Evolutionary conservation across 2,113 vertebrate species (phyloP), one percentile per base, ranked within the genome.

Genomic region (Hemicordylus capensis): DNA sequence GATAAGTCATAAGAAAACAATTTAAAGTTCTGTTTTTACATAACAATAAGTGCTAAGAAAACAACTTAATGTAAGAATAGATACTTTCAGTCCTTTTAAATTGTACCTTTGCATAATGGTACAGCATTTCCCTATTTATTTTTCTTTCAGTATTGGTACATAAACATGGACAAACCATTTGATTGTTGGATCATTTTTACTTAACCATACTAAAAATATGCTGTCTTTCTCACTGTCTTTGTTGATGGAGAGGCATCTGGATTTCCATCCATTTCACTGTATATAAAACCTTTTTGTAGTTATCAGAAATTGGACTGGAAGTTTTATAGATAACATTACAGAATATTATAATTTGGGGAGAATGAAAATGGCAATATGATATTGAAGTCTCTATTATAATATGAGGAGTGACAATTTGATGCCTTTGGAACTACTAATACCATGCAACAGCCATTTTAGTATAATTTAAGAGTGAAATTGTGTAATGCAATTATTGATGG

Each of bases 401-500:
- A 72, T 74, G 87, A 76, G 81, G 81, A 86, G 51, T 69, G 24
- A 84, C 75, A 39, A 4, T 61, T 6, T 89, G 80, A 14, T 89
- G 37, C 37, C 89, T 86, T 83, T 91, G 63, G 58, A 61, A 70
- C 82, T 84, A 9, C 51, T 66, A 15, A 84, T 83, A 56, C 51
- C 56, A 26, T 56, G 2, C 83, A 72, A 79, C 79, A 34, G 24
- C 56, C 8, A 66, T 89, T 70, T 26, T 63, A 85, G 79, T 39
- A 39, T 58, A 63, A 80, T 85, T 46, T 66, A 75, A 90, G 80
- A 85, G 56, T 80, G 76, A 73, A 85, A 10, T 42, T 80, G 59
- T 48, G 80, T 73, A 88, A 87, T 61, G 11, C 12, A 48, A 74
- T 90, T 93, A 86, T 84, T 84, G 81, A 87, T 34, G 54, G 86